A percentile compares a stretch with the other conserved stretches of the same genome.
These are phyloP conservation scores for Hydractinia echinata DNA, from an alignment of 30 jellyfish, hydroid and myxozoan genomes.

Conservation along the genomic window DNA sequence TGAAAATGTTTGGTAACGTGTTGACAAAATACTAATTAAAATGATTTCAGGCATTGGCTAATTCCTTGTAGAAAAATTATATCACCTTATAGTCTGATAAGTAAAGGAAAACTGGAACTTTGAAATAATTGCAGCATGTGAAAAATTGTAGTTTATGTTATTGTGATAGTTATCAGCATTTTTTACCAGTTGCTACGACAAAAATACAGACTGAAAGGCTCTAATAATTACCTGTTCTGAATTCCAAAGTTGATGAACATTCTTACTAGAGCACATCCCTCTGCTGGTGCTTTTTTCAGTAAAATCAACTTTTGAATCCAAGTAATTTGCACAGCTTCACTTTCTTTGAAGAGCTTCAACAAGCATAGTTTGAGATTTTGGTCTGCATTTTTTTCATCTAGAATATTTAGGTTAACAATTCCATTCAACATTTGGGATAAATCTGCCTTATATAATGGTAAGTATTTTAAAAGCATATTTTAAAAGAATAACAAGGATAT, in stretches of 20 bases:
- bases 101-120: neutral
- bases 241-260: slow-evolving; percentile 45
- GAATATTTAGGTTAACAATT: neutral
- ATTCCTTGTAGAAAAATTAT: too few relatives aligned
- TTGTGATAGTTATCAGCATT: too few relatives aligned
- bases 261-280: slow-evolving; percentile 48
- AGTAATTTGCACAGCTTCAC: neutral
- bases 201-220: too few relatives aligned
- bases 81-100: too few relatives aligned
- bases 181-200: too few relatives aligned
- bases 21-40: too few relatives aligned
- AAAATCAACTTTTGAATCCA: slow-evolving; percentile 9
- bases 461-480: neutral
- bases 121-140: neutral
- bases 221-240: slow-evolving; percentile 47
- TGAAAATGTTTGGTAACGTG: too few relatives aligned
- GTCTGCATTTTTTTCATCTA: neutral
- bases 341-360: slow-evolving; percentile 16
- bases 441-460: neutral
- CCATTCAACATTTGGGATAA: neutral
- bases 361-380: neutral
- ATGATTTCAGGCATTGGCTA: too few relatives aligned
- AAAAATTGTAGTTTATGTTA: too few relatives aligned
- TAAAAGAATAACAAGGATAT: neutral
- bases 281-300: neutral